Conservation (phyloP, 2,888 invertebrate genomes). For the Drosophila parthenogenetica region DNA sequence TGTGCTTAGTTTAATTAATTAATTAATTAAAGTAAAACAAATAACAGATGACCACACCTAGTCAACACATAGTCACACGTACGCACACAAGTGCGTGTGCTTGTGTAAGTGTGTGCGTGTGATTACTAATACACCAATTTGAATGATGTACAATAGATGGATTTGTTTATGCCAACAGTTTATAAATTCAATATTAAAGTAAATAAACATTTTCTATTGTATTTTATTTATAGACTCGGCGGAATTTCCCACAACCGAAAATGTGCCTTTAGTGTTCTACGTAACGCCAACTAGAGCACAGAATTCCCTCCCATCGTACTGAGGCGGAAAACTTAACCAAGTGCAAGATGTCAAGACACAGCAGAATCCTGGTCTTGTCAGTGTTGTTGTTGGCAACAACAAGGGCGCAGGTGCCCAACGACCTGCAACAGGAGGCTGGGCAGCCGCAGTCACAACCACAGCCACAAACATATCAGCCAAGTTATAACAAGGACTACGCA, state of each 20-base stretch:
- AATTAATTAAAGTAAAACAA: conserved; percentile 16
- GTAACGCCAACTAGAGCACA: conserved; percentile 43
- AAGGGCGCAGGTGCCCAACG: conserved; percentile 45
- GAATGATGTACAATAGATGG: conserved; percentile 11
- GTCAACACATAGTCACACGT: conserved; percentile 23
- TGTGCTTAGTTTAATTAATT: conserved; percentile 12
- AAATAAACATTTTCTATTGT: conserved; percentile 58
- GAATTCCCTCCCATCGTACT: conserved; percentile 22
- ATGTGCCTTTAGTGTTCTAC: conserved; percentile 73
- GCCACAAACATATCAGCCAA: conserved; percentile 73
- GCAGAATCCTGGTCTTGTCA: conserved; percentile 19
- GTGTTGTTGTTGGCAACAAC: conserved; percentile 50
- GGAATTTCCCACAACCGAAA: conserved; percentile 45
- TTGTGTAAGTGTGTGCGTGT: conserved; percentile 18
- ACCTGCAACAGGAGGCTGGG: conserved; percentile 31
- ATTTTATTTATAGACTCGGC: conserved; percentile 57
- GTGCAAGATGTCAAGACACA: conserved; percentile 52
- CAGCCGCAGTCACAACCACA: conserved; percentile 41
- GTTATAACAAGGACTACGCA: conserved; percentile 80
- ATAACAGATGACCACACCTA: conserved; percentile 65
- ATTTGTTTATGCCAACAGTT: conserved; percentile 62
- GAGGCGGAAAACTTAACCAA: conserved; percentile 40
- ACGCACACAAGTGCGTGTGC: conserved; percentile 25
- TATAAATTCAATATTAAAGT: conserved; percentile 36
- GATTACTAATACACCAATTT: conserved; percentile 39